These are phyloP conservation scores for Melieria crassipennis DNA, from an alignment of 2,888 invertebrate genomes.

Conservation along the genomic window DNA sequence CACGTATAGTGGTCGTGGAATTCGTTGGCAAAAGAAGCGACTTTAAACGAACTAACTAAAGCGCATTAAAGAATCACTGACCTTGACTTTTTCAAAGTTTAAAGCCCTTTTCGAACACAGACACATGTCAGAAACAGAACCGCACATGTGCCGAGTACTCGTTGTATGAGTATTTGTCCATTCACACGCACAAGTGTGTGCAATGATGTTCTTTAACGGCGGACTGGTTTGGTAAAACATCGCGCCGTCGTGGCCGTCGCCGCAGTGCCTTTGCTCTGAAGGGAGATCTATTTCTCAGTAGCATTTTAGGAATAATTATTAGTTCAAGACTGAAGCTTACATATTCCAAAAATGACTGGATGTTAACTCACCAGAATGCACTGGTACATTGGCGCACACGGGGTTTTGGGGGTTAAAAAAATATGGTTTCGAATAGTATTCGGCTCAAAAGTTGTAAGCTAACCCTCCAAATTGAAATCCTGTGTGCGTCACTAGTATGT, in stretches of 20 bases:
- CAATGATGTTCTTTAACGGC: slow-evolving; percentile 7
- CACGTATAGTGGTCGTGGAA: too few relatives aligned
- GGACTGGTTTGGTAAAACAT: slow-evolving; percentile 10
- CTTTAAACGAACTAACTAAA: slow-evolving; percentile 34
- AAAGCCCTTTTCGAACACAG: slow-evolving; percentile 55
- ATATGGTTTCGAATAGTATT: too few relatives aligned
- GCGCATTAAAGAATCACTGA: slow-evolving; percentile 58
- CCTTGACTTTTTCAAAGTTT: slow-evolving; percentile 63
- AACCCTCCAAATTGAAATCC: too few relatives aligned
- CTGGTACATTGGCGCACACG: too few relatives aligned
- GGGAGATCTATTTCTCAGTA: neutral
- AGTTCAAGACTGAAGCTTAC: too few relatives aligned
- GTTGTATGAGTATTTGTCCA: slow-evolving; percentile 22
- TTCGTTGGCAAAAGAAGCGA: neutral
- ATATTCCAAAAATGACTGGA: too few relatives aligned
- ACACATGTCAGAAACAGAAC: slow-evolving; percentile 6
- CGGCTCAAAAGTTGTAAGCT: too few relatives aligned
- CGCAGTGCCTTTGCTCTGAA: neutral
- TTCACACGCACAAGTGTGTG: slow-evolving; percentile 6
- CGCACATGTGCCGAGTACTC: slow-evolving; percentile 4
- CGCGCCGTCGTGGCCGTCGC: neutral
- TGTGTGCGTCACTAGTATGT: too few relatives aligned
- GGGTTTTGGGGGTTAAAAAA: too few relatives aligned
- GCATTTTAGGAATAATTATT: too few relatives aligned
- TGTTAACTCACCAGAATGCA: too few relatives aligned